Conservation (phyloP, 2,888 invertebrate genomes). For the Crioceris asparagi region DNA sequence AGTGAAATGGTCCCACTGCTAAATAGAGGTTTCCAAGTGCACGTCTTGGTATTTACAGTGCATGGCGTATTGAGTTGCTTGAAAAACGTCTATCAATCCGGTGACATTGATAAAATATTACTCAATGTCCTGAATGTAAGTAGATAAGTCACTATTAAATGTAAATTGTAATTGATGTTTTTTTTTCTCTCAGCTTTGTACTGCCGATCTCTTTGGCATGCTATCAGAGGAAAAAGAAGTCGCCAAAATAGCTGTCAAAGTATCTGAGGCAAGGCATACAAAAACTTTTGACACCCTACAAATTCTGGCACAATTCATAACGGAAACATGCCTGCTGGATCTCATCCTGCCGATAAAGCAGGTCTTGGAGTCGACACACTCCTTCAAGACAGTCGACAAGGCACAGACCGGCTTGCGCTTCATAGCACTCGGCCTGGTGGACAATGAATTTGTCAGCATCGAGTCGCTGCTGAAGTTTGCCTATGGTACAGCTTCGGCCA, state of each 20-base stretch:
- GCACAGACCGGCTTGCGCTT: constrained; percentile 70
- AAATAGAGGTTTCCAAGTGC: constrained; percentile 85
- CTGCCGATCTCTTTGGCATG: constrained; percentile 79
- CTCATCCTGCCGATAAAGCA: constrained; percentile 74
- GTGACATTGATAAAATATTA: constrained; percentile 71
- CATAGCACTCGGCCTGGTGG: constrained; percentile 69
- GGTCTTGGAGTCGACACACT: constrained; percentile 63
- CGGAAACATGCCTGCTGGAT: constrained; percentile 63
- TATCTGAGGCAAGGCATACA: constrained; percentile 70
- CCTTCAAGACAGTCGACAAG: constrained; percentile 69
- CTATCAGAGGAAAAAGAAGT: constrained; percentile 89
- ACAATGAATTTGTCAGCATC: constrained; percentile 63
- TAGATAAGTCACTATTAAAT: constrained; percentile 9
- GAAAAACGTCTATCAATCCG: constrained; percentile 56
- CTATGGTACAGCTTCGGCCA: constrained; percentile 71
- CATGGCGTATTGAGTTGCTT: constrained; percentile 71
- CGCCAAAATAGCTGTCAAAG: constrained; percentile 67
- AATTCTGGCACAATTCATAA: constrained; percentile 69
- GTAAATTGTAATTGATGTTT: not conserved
- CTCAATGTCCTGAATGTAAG: constrained; percentile 62
- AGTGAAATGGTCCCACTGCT: constrained; percentile 71
- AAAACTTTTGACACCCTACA: constrained; percentile 81
- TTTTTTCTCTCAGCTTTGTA: constrained; percentile 49
- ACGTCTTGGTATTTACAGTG: constrained; percentile 82
- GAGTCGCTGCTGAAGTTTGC: constrained; percentile 70